phyloP scores from a whole-genome alignment of 2,888 invertebrate species.

The Athalia rosae region DNA sequence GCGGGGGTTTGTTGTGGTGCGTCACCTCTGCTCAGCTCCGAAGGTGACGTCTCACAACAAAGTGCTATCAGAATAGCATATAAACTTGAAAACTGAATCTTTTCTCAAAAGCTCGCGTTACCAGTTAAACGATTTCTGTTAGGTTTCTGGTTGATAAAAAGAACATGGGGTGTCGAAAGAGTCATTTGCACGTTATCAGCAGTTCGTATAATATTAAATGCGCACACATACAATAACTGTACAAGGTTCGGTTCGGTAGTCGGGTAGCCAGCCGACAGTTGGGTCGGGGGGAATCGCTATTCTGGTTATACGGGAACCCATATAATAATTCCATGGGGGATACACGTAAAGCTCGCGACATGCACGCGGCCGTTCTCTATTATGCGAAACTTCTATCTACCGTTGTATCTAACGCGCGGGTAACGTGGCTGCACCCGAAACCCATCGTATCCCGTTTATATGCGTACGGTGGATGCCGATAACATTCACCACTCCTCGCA shows the following conservation, averaged over 20 bases:
- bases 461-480: constrained; percentile 57
- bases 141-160: no score
- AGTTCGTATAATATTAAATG: no score
- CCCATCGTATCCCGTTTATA: background rate
- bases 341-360: background rate
- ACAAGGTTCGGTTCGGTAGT: no score
- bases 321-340: constrained; percentile 45
- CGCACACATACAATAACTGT: no score
- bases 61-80: no score
- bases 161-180: background rate
- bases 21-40: no score
- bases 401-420: constrained; percentile 35
- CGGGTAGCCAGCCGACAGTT: background rate
- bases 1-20: no score
- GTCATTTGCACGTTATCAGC: constrained; percentile 44
- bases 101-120: background rate
- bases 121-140: background rate
- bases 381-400: constrained; percentile 37
- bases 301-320: constrained; percentile 19
- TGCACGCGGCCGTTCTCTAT: constrained; percentile 11
- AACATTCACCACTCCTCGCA: constrained; percentile 63
- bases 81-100: no score
- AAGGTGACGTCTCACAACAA: no score
- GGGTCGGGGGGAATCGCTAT: constrained; percentile 19
- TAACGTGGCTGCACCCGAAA: constrained; percentile 3